Percentiles rank a stretch among this genome's conserved stretches.
phyloP scores from a whole-genome alignment of 2,888 invertebrate genomes.

The Lasioglossum oenotherae region DNA sequence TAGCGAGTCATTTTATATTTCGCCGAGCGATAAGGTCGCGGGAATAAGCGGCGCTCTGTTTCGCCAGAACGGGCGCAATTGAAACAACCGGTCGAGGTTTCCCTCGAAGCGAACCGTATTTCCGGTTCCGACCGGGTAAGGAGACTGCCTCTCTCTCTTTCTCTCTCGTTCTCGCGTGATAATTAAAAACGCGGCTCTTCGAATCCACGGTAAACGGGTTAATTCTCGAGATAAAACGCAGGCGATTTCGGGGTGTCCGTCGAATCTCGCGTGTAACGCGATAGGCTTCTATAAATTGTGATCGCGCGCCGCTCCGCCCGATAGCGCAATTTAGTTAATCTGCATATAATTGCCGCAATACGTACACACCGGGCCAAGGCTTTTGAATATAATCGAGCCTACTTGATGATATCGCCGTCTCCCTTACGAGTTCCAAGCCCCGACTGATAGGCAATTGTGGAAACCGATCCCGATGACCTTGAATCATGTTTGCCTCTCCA shows the following conservation, averaged over 20 bases:
- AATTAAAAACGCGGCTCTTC: conserved; percentile 53
- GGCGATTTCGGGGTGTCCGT: conserved; percentile 43
- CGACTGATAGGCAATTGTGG: not conserved
- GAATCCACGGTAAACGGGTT: conserved; percentile 46
- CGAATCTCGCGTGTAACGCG: conserved; percentile 59
- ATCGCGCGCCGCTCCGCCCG: conserved; percentile 46
- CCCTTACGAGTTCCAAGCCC: not conserved
- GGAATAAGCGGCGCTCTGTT: conserved; percentile 14
- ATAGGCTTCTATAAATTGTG: conserved; percentile 61
- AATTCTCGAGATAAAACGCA: conserved; percentile 53
- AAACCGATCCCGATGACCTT: not conserved
- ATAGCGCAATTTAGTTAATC: conserved; percentile 60
- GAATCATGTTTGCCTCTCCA: not conserved
- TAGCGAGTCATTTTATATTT: conserved; percentile 20
- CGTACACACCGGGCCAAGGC: conserved; percentile 21
- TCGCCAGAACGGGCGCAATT: not conserved
- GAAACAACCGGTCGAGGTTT: conserved; percentile 12
- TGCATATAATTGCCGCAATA: conserved; percentile 61
- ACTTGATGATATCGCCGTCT: conserved; percentile 16
- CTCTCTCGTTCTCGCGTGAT: conserved; percentile 9
- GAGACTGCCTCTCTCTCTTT: not conserved
- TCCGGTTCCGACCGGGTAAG: conserved; percentile 9
- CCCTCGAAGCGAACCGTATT: conserved; percentile 1
- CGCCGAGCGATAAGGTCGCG: not conserved
- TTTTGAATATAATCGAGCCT: conserved; percentile 55